A percentile compares a stretch with the other conserved stretches of the same genome.
These are phyloP conservation scores for Hemicrepidius hirtus DNA, from an alignment of 2,888 invertebrate genomes.

Conservation along the genomic window DNA sequence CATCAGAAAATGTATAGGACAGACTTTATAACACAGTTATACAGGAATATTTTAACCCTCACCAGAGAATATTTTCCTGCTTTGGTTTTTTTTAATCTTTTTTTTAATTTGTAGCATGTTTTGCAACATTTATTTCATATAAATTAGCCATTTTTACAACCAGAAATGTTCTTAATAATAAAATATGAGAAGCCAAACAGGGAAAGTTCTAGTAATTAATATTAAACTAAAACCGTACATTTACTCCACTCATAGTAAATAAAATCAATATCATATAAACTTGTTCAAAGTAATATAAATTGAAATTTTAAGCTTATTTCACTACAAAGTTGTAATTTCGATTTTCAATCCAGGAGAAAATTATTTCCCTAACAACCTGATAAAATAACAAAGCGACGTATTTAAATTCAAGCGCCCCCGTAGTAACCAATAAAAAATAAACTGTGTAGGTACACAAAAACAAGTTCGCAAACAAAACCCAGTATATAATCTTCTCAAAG, in stretches of 20 bases:
- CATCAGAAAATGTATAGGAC: neutral
- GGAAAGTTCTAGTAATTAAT: too few species aligned
- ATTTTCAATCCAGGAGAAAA: neutral
- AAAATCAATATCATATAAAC: too few species aligned
- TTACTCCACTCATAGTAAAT: too few species aligned
- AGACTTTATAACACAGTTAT: neutral
- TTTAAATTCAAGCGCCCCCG: neutral
- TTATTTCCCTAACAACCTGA: neutral
- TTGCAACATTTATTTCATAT: neutral
- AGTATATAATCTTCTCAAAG: slow-evolving; percentile 7
- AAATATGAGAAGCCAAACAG: too few species aligned
- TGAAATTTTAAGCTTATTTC: neutral
- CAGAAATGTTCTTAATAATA: too few species aligned
- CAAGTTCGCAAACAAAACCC: neutral
- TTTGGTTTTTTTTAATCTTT: neutral
- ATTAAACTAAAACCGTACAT: too few species aligned
- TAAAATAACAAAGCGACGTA: neutral
- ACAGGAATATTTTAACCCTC: neutral
- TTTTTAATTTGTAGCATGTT: neutral
- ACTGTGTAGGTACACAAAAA: slow-evolving; percentile 2
- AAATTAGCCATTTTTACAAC: neutral
- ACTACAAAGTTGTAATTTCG: neutral
- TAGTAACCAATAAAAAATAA: slow-evolving; percentile 1
- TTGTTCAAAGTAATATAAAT: neutral
- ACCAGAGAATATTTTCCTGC: neutral